These are phyloP conservation scores for Lissonota sp. DNA, from an alignment of 2,888 invertebrate species.

Conservation along the genomic window DNA sequence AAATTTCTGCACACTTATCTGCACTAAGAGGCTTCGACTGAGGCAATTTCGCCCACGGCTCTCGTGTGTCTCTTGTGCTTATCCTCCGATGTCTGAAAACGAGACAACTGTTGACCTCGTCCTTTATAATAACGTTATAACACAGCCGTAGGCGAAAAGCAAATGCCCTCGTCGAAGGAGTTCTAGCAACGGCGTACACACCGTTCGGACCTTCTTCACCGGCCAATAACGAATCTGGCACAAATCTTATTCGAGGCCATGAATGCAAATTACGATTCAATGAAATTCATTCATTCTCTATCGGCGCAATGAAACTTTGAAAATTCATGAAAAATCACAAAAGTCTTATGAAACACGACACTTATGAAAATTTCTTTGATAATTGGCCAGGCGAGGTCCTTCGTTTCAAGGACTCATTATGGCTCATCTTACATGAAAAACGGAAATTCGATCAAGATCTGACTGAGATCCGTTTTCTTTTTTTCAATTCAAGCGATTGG, in stretches of 20 bases:
- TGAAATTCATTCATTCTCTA: background rate
- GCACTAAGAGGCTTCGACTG: conserved; percentile 17
- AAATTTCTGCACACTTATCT: background rate
- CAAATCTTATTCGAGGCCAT: conserved; percentile 24
- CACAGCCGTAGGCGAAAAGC: conserved; percentile 37
- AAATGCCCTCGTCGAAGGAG: conserved; percentile 24
- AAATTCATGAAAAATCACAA: too few species aligned
- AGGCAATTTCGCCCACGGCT: conserved; percentile 34
- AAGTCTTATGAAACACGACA: too few species aligned
- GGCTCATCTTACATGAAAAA: too few species aligned
- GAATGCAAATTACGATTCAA: conserved; percentile 9
- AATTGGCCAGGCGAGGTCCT: too few species aligned
- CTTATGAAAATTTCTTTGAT: too few species aligned
- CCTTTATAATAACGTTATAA: conserved; percentile 52
- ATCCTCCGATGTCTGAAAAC: conserved; percentile 32
- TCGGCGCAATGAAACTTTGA: background rate
- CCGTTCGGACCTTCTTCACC: conserved; percentile 23
- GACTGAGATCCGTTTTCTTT: too few species aligned
- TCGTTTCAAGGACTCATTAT: too few species aligned
- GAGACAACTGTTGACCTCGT: conserved; percentile 46
- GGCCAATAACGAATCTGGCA: conserved; percentile 40
- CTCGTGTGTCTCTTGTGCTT: conserved; percentile 17
- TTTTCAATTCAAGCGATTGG: too few species aligned
- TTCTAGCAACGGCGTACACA: background rate
- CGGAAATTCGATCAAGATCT: too few species aligned